A percentile compares a stretch with the other conserved stretches of the same genome.
phyloP scores from a whole-genome alignment of 2,888 invertebrate species.

The Lamellibrachia satsuma region DNA sequence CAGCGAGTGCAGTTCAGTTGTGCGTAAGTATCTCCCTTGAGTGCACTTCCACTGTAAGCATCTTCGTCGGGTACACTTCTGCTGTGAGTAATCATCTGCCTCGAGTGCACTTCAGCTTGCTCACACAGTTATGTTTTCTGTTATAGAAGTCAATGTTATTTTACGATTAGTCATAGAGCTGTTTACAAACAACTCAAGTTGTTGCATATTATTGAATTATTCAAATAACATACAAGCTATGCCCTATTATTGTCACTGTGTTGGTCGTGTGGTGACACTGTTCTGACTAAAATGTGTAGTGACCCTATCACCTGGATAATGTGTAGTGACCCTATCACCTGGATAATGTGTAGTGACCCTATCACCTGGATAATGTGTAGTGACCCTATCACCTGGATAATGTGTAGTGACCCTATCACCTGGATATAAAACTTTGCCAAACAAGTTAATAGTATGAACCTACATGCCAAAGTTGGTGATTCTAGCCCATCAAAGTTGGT shows the following conservation, averaged over 20 bases:
- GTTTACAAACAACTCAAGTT: background rate
- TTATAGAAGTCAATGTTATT: constrained; percentile 17
- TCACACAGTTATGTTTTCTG: background rate
- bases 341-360: background rate
- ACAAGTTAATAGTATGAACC: background rate
- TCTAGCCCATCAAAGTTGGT: background rate
- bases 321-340: background rate
- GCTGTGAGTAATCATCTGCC: background rate
- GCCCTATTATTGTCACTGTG: background rate
- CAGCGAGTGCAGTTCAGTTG: background rate
- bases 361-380: background rate
- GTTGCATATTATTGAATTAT: background rate
- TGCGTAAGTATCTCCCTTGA: background rate
- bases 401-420: background rate
- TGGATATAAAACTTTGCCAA: background rate
- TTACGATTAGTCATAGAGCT: background rate
- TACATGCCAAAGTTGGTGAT: background rate
- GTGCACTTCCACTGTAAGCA: background rate
- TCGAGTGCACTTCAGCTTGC: background rate
- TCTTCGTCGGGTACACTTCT: background rate
- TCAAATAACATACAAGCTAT: background rate
- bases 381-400: background rate
- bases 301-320: background rate
- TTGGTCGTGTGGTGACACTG: background rate
- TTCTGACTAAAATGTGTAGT: background rate